phyloP scores from a whole-genome alignment of 2,888 invertebrate genomes.

The Leptura quadrifasciata region DNA sequence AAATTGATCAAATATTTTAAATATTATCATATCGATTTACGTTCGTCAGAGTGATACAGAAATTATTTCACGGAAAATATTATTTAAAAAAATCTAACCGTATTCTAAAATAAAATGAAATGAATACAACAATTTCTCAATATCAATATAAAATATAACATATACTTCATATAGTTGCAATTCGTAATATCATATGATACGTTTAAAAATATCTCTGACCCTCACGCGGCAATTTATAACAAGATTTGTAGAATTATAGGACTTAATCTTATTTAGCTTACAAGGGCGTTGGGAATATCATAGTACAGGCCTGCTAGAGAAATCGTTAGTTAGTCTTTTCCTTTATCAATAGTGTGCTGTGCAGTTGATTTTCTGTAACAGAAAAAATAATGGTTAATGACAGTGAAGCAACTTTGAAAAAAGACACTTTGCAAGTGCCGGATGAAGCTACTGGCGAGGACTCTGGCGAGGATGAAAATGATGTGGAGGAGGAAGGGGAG shows the following conservation, averaged over 20 bases:
- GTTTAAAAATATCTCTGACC: conserved; percentile 31
- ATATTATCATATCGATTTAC: too few species aligned
- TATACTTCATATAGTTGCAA: too few species aligned
- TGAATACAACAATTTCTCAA: too few species aligned
- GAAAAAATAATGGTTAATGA: conserved; percentile 26
- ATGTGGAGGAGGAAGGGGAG: conserved; percentile 20
- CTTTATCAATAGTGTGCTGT: conserved; percentile 5
- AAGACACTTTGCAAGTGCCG: conserved; percentile 8
- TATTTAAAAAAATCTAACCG: too few species aligned
- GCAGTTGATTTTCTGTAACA: not conserved
- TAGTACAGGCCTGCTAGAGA: conserved; percentile 8
- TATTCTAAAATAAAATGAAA: too few species aligned
- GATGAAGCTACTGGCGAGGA: conserved; percentile 15
- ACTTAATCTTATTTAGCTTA: conserved; percentile 55
- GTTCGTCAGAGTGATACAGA: too few species aligned
- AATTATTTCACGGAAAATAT: too few species aligned
- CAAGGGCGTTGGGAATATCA: conserved; percentile 47
- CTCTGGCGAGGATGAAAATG: conserved; percentile 11
- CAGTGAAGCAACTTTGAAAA: not conserved
- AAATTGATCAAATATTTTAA: too few species aligned
- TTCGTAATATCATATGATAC: not conserved
- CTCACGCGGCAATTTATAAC: conserved; percentile 50
- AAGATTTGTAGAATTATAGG: conserved; percentile 54
- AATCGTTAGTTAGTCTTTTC: conserved; percentile 37
- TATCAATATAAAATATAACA: too few species aligned